These are phyloP conservation scores for Adelphocoris suturalis DNA, from an alignment of 2,888 invertebrate genomes.

Conservation along the genomic window DNA sequence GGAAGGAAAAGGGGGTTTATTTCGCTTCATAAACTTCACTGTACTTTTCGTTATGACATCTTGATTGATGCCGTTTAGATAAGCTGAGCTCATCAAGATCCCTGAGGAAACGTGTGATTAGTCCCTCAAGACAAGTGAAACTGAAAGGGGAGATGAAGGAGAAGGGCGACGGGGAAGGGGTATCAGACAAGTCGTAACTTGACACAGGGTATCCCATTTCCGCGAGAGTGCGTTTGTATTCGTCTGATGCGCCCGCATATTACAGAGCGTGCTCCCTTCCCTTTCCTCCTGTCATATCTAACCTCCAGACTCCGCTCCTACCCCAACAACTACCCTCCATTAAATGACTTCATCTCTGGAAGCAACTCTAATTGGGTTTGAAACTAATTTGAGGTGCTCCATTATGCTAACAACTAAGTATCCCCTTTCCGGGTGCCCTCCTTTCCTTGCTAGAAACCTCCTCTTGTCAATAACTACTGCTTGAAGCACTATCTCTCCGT, in stretches of 20 bases:
- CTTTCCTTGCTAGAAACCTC: background rate
- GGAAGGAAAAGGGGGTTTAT: no score
- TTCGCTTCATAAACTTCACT: no score
- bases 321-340: slow-evolving; percentile 52
- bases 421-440: slow-evolving; percentile 44
- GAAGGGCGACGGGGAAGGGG: background rate
- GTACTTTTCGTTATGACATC: no score
- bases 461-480: slow-evolving; percentile 41
- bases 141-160: no score
- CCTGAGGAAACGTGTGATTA: background rate
- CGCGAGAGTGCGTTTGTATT: slow-evolving; percentile 1
- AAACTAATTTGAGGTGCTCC: slow-evolving; percentile 68
- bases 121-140: background rate
- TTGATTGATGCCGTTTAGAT: background rate
- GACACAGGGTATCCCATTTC: slow-evolving; percentile 35
- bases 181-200: slow-evolving; percentile 17
- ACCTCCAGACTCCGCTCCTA: background rate
- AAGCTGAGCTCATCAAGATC: background rate
- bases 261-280: background rate
- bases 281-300: slow-evolving; percentile 53
- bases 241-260: slow-evolving; percentile 8
- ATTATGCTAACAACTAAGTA: slow-evolving; percentile 66
- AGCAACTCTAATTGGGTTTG: slow-evolving; percentile 69
- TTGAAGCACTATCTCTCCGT: slow-evolving; percentile 4
- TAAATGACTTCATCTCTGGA: slow-evolving; percentile 64